Evolutionary conservation across 2,888 invertebrate species (phyloP).

Genomic region (Candidula unifasciata): DNA sequence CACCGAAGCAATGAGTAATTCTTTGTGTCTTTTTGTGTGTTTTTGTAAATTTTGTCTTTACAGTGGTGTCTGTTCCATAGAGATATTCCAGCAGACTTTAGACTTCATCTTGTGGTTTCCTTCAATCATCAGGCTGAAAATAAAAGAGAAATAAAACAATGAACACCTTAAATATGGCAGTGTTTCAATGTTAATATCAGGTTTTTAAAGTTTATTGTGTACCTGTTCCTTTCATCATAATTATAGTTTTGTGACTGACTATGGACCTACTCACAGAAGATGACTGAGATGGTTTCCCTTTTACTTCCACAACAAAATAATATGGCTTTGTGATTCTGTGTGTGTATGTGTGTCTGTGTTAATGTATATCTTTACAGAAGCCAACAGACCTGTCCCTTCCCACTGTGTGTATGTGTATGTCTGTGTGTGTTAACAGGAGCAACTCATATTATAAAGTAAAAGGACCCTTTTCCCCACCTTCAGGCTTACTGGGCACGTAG

Average conservation of each 20-base stretch:
- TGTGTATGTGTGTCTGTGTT: neutral
- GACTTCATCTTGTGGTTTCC: neutral
- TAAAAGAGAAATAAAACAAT: neutral
- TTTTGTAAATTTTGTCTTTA: neutral
- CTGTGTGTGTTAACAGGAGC: too few relatives aligned
- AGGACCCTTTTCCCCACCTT: too few relatives aligned
- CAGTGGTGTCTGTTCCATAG: neutral
- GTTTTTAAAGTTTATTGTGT: neutral
- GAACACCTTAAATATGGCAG: neutral
- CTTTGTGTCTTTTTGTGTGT: neutral
- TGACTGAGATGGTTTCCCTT: neutral
- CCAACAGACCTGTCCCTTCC: too few relatives aligned
- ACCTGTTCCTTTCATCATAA: neutral
- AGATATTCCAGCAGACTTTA: neutral
- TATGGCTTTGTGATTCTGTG: too few relatives aligned
- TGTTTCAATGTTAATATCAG: neutral
- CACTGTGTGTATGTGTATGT: too few relatives aligned
- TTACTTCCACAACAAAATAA: too few relatives aligned
- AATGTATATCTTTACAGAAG: too few relatives aligned
- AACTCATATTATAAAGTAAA: too few relatives aligned
- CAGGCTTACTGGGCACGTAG: too few relatives aligned
- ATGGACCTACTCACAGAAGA: neutral
- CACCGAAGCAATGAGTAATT: neutral
- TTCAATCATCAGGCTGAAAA: conserved; percentile 28
- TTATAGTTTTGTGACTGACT: too few relatives aligned